Percentiles rank a stretch among this genome's conserved stretches.
phyloP scores from a whole-genome alignment of 2,888 invertebrate genomes.

The Cremastinae sp. region DNA sequence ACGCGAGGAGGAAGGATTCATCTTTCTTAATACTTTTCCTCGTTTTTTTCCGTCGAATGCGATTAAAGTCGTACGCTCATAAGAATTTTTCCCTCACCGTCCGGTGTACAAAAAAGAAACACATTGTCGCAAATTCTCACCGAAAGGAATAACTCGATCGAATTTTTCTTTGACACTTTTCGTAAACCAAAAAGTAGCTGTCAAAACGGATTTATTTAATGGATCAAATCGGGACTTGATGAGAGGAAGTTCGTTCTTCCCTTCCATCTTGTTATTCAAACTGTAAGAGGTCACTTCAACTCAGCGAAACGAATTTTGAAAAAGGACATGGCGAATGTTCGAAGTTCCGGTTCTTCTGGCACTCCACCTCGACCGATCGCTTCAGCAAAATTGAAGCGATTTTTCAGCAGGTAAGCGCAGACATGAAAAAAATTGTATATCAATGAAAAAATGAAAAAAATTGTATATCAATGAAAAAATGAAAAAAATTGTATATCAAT shows the following conservation, averaged over 20 bases:
- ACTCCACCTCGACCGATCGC: constrained; percentile 36
- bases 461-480: too few species aligned
- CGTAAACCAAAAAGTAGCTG: background rate
- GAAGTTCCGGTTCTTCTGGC: constrained; percentile 33
- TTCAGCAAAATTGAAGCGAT: constrained; percentile 41
- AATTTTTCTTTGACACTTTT: constrained; percentile 12
- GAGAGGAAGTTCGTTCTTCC: background rate
- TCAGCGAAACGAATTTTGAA: constrained; percentile 29
- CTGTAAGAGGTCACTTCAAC: too few species aligned
- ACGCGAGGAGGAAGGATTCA: constrained; percentile 40
- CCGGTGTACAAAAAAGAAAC: background rate
- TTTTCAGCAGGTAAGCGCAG: constrained; percentile 16
- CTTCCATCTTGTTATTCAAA: too few species aligned
- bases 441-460: too few species aligned
- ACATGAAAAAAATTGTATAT: too few species aligned
- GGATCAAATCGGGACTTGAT: background rate
- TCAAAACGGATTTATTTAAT: constrained; percentile 1
- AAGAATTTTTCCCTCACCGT: background rate
- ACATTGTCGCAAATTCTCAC: background rate
- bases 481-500: too few species aligned
- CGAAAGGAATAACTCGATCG: constrained; percentile 1
- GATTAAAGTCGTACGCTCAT: constrained; percentile 24
- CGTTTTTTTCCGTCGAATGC: constrained; percentile 17
- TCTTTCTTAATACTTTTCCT: constrained; percentile 24
- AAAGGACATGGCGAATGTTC: constrained; percentile 21